phyloP scores from a whole-genome alignment of 2,113 vertebrate genomes.

The Ctenodactylus gundi region DNA sequence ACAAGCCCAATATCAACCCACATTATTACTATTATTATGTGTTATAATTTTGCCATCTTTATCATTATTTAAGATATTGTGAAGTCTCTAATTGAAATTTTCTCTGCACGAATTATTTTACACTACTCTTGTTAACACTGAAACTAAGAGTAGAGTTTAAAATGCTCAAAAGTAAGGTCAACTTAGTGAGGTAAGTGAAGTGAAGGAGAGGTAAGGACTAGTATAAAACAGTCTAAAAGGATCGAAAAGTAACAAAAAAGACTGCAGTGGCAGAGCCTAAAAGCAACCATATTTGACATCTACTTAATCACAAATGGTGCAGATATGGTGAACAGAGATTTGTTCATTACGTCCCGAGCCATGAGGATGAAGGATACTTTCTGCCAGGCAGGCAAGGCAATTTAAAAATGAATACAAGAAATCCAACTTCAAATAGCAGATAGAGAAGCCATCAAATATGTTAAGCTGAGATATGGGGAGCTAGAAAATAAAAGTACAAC shows the following conservation, averaged over 20 bases:
- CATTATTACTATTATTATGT: neutral
- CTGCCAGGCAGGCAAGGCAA: slow-evolving; percentile 42
- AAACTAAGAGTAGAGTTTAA: neutral
- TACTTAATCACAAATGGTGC: slow-evolving; percentile 22
- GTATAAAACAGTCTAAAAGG: neutral
- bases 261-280: neutral
- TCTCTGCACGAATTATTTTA: neutral
- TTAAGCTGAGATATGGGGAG: neutral
- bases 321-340: slow-evolving; percentile 1
- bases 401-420: slow-evolving; percentile 61
- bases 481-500: slow-evolving; percentile 10
- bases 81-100: neutral
- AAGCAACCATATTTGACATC: slow-evolving; percentile 16
- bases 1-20: neutral
- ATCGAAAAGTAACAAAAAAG: slow-evolving; percentile 23
- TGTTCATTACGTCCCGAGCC: slow-evolving; percentile 56
- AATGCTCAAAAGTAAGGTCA: neutral
- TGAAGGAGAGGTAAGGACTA: neutral
- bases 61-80: neutral
- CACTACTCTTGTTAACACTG: neutral
- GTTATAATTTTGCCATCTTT: neutral
- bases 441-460: slow-evolving; percentile 40
- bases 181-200: neutral
- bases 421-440: slow-evolving; percentile 45
- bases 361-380: neutral